Conservation (phyloP, 92 coral and sea anemone species). For the Palythoa heliodiscus region DNA sequence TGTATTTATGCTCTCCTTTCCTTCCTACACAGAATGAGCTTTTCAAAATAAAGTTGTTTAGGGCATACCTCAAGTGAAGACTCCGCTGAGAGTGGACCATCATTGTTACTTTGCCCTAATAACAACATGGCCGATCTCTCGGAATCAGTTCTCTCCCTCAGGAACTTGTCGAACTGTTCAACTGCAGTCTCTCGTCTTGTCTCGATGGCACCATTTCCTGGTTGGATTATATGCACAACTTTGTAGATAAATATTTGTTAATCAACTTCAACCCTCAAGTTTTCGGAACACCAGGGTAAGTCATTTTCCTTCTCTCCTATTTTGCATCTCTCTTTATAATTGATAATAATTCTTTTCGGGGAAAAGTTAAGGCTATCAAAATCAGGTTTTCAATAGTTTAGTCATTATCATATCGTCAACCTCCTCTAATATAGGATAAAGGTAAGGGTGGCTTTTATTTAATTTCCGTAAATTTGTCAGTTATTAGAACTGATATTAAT, state of each 20-base stretch:
- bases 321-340: too few relatives aligned
- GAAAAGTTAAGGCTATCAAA: too few relatives aligned
- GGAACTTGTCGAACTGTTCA: conserved; percentile 76
- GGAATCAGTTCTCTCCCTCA: conserved; percentile 78
- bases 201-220: background rate
- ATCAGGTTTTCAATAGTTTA: too few relatives aligned
- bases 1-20: background rate
- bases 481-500: too few relatives aligned
- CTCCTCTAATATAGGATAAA: too few relatives aligned
- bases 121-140: conserved; percentile 62
- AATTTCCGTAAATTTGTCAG: too few relatives aligned
- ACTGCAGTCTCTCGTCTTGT: conserved; percentile 61
- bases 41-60: background rate
- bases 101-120: conserved; percentile 47
- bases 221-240: background rate
- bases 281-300: too few relatives aligned
- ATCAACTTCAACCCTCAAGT: background rate
- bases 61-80: conserved; percentile 7
- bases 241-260: background rate
- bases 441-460: too few relatives aligned
- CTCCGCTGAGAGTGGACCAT: conserved; percentile 10
- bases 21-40: background rate
- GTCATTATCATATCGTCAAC: too few relatives aligned
- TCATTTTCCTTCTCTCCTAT: too few relatives aligned
- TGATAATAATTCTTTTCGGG: too few relatives aligned